Conservation (phyloP, 2,888 invertebrate genomes). For the Alcis repandata region DNA sequence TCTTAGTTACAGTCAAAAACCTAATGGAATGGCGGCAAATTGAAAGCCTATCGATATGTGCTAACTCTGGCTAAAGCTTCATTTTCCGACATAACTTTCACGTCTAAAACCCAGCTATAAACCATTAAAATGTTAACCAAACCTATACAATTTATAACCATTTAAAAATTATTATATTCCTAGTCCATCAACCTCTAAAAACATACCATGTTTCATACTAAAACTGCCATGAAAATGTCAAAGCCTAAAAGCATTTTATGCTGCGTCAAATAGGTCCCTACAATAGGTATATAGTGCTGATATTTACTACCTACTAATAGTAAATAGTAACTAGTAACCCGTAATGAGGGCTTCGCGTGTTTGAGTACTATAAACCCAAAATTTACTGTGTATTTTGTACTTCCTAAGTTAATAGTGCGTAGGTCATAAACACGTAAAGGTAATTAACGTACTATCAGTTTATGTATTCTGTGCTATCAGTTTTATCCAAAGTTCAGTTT, state of each 20-base stretch:
- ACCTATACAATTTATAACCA: not conserved
- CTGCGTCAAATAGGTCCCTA: constrained; percentile 1
- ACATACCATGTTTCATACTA: constrained; percentile 18
- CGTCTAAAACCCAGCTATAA: not conserved
- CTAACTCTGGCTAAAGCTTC: not conserved
- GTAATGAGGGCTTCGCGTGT: constrained; percentile 26
- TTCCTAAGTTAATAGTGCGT: constrained; percentile 2
- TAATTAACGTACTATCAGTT: constrained; percentile 1
- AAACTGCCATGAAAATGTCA: constrained; percentile 23
- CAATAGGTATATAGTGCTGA: constrained; percentile 11
- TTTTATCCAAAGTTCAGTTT: not conserved
- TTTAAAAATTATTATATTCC: too few relatives aligned
- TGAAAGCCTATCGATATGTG: not conserved
- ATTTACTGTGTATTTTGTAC: constrained; percentile 11
- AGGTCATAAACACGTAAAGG: constrained; percentile 5
- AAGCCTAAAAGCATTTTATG: constrained; percentile 30
- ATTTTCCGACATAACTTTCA: not conserved
- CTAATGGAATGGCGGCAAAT: not conserved
- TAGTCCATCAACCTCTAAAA: constrained; percentile 11
- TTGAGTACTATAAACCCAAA: not conserved
- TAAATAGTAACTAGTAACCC: not conserved
- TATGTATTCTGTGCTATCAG: too few relatives aligned
- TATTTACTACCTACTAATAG: not conserved
- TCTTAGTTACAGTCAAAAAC: too few relatives aligned
- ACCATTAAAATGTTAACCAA: not conserved